These are phyloP conservation scores for Philhelius pedissequus DNA, from an alignment of 2,888 invertebrate species.

Conservation along the genomic window DNA sequence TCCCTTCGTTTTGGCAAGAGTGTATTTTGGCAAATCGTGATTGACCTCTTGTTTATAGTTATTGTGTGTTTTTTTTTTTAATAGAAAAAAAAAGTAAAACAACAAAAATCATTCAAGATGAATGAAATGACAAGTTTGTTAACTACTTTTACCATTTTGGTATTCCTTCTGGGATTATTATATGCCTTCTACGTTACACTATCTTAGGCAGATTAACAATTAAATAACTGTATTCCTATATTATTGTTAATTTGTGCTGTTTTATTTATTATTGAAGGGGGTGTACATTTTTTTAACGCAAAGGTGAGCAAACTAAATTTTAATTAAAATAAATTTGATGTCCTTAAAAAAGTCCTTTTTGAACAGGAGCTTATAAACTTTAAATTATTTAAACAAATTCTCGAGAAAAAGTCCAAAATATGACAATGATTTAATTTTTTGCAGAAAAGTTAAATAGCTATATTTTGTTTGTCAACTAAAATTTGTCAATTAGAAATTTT, in stretches of 20 bases:
- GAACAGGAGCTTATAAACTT: no score
- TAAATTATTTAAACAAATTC: no score
- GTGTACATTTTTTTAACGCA: neutral
- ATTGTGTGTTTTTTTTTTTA: no score
- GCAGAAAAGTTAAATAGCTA: no score
- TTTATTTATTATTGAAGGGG: neutral
- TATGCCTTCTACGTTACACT: conserved; percentile 86
- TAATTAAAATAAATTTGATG: neutral
- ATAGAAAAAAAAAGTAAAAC: neutral
- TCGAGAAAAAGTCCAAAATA: no score
- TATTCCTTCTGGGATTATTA: conserved; percentile 83
- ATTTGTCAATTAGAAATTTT: no score
- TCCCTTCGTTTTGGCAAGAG: neutral
- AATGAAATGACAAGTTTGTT: conserved; percentile 84
- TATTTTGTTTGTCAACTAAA: no score
- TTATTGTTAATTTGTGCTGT: neutral
- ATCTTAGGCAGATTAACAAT: conserved; percentile 11
- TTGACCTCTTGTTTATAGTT: neutral
- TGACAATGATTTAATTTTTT: no score
- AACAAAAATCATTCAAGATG: conserved; percentile 72
- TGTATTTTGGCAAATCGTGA: neutral
- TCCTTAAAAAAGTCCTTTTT: no score
- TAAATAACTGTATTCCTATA: neutral
- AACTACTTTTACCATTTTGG: conserved; percentile 86
- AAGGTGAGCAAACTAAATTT: neutral